Percentiles rank a stretch among this genome's conserved stretches.
Evolutionary conservation across 2,113 vertebrate species (phyloP).

Genomic region (Varanus komodoensis): DNA sequence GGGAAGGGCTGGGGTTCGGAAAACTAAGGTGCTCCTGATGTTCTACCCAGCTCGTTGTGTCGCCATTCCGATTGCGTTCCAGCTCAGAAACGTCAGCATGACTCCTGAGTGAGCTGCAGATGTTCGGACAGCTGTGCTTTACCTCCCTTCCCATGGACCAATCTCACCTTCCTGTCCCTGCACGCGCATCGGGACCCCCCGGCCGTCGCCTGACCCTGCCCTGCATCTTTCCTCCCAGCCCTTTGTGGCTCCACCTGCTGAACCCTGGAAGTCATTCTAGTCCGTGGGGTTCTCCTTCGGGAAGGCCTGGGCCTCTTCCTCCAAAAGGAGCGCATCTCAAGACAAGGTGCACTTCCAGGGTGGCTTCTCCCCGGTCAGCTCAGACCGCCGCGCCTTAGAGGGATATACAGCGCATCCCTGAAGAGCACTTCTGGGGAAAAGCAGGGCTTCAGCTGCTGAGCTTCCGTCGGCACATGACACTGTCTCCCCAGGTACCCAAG

Average conservation of each 20-base stretch:
- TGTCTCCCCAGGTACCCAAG: constrained; percentile 12
- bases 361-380: constrained; percentile 54
- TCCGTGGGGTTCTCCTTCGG: constrained; percentile 37
- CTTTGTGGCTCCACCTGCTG: too few species aligned
- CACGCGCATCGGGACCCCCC: too few species aligned
- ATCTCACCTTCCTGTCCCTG: neutral
- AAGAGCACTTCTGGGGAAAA: constrained; percentile 55
- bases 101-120: neutral
- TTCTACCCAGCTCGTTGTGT: too few species aligned
- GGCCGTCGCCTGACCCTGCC: too few species aligned
- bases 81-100: too few species aligned
- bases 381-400: constrained; percentile 41
- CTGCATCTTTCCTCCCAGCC: neutral
- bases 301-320: constrained; percentile 41
- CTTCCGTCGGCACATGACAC: neutral
- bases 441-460: constrained; percentile 43
- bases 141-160: too few species aligned
- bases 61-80: too few species aligned
- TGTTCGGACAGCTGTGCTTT: neutral
- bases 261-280: constrained; percentile 36
- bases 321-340: constrained; percentile 57
- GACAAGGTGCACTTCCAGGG: constrained; percentile 52
- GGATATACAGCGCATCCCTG: constrained; percentile 42
- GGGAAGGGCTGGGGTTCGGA: neutral
- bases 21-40: too few species aligned